Evolutionary conservation across 2,888 invertebrate genomes (phyloP), one percentile per base, ranked within the genome.

Genomic region (Nasonovia ribisnigri): DNA sequence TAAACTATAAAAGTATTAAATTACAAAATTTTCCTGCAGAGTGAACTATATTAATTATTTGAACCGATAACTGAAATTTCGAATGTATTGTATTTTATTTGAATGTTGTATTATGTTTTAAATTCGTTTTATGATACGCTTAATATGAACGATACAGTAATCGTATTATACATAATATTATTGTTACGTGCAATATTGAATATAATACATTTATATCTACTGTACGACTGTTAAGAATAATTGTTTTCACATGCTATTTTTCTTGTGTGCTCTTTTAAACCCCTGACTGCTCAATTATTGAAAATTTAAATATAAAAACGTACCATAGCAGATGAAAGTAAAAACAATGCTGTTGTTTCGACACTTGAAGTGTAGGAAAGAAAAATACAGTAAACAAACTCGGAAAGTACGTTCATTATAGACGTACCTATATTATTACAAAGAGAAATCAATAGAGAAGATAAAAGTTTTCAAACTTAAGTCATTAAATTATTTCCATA

Each of bases 401-500:
- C 0, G 36, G 3, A 77, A 77, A 77, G 77, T 77, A 36, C 77
- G 20, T 77, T 77, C 77, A 77, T 36, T 77, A 77, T 36, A 77
- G 57, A 54, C 54, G 67, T n/a, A 67, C n/a, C n/a, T n/a, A n/a
- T n/a, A n/a, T n/a, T 16, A 67, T 67, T 77, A 86, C 29, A 86
- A 86, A 86, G 29, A 6, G 29, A 86, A 86, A 86, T 46, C 46
- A 86, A 86, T 86, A 86, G 16, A 48, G 29, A 13, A 86, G 29
- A 86, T 86, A 48, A 86, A 86, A 86, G 86, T 86, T 46, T 46
- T 46, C 46, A 86, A 48, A 86, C 86, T 86, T 86, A 86, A 48
- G 29, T 86, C 86, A 86, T 86, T 86, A 86, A 86, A 86, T 86
- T 86, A 86, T 86, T 86, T 86, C 29, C 86, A 86, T 86, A 86